Evolutionary conservation across 2,888 invertebrate genomes (phyloP), one percentile per base, ranked within the genome.

Genomic region (Meta bourneti): DNA sequence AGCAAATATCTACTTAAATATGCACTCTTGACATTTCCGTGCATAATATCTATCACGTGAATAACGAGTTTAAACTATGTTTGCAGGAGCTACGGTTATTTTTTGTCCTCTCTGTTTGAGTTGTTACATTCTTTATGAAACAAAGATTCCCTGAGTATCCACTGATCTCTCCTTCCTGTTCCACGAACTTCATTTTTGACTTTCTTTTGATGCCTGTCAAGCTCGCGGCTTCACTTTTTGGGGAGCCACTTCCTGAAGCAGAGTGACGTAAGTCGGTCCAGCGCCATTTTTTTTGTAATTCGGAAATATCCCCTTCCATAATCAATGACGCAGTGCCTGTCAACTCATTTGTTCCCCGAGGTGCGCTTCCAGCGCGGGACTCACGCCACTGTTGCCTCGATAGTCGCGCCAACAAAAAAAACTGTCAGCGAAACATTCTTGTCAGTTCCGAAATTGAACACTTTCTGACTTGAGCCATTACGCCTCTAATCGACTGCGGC

Each of bases 1-100:
- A n/a, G n/a, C 19, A 49, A 49, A 71, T 19, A 48, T 51, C 51
- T 82, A 69, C 54, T 70, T 82, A 49, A 70, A 82, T 71, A 82
- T 51, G 69, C 70, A 69, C 13, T 16, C 69, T 80, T 80, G 80
- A 80, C 69, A 69, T 80, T 69, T 19, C 52, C 61, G 48, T 20
- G 69, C 69, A 69, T 80, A 19, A 69, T 7, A 34, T 48, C 54
- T 69, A 71, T 82, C 79, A 71, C n/a, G 19, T 71, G 19, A 74
- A 19, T 74, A 34, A 74, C 19, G 34, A 74, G 9, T 34, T 74
- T 74, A 61, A 61, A 16, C 61, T 13, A 34, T 77, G 16, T 34
- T 13, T 11, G 11, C 51, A 6, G 5, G 7, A 13, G 9, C 34
- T 7, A 13, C 5, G 34, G 6, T 11, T 20, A 7, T 79, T 79